Evolutionary conservation across 2,113 vertebrate genomes (phyloP), one percentile per base, ranked within the genome.

Genomic region (Brachyhypopomus gauderio): DNA sequence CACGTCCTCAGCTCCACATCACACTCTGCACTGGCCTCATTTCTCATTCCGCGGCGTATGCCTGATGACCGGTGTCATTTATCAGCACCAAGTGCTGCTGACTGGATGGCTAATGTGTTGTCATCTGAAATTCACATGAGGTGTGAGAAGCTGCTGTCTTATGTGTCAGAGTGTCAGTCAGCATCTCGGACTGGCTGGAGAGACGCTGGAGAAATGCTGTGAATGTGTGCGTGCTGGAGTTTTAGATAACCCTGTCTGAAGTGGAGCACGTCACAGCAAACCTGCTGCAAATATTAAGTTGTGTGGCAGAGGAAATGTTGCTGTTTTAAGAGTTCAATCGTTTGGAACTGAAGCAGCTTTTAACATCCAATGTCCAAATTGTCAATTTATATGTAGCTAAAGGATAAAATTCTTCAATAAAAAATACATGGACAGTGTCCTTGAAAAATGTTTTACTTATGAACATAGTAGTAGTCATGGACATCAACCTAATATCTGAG

Each of bases 31-130:
- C 16, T 25, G 58, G 56, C 69, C 71, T 79, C 59, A 75, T 79
- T 76, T 64, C 62, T 41, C 36, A 80, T 80, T 80, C 76, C 60
- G 52, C 38, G 59, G 55, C 58, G 30, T 72, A 77, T 20, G 64
- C 25, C 59, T 52, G 67, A 41, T 64, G 77, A 84, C 78, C 64
- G 55, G 72, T 71, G 72, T 67, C 73, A 78, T 78, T 83, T 83
- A 80, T 58, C 78, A 71, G 56, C 60, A 66, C 45, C 74, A 67
- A 62, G 72, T 48, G 20, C n/a, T 22, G 66, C 36, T 66, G 67
- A 80, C 67, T 64, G 78, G 30, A 80, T 12, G 8, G 66, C 80
- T 77, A 72, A 72, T 58, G 67, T 80, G 72, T 76, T 84, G 82
- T 84, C 59, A 62, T 72, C 76, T 84, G 67, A 70, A 76, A 72